Percentiles rank a stretch among this genome's conserved stretches.
Evolutionary conservation across 2,888 invertebrate species (phyloP).

Genomic region (Agriotes lineatus): DNA sequence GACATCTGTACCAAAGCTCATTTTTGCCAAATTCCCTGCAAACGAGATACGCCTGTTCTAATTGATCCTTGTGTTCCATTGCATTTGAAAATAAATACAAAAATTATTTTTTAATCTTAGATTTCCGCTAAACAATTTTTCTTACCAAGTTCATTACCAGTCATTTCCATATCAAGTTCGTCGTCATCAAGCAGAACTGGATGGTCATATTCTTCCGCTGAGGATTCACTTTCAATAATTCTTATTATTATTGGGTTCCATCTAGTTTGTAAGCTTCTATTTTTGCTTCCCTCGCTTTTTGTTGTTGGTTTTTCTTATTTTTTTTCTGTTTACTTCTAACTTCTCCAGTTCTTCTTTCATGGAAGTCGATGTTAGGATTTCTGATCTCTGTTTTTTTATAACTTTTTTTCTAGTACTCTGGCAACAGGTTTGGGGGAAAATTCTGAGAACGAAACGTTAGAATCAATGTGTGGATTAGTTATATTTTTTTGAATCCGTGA

Average conservation of each 20-base stretch:
- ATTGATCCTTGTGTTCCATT: no score
- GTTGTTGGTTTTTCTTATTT: background rate
- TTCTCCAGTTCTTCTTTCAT: background rate
- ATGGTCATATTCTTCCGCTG: no score
- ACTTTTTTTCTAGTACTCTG: background rate
- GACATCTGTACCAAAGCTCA: no score
- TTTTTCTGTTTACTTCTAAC: background rate
- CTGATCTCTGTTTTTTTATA: background rate
- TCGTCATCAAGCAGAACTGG: background rate
- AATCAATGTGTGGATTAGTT: background rate
- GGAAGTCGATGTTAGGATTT: no score
- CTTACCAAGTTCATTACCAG: background rate
- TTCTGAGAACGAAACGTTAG: slow-evolving; percentile 1
- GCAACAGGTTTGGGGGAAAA: background rate
- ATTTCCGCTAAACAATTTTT: background rate
- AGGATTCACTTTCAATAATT: no score
- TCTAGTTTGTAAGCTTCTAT: background rate
- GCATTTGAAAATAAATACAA: no score
- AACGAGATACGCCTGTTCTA: no score
- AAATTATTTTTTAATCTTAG: no score
- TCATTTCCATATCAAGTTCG: no score
- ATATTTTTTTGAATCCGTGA: background rate
- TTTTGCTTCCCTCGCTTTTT: background rate
- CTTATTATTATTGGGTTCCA: background rate
- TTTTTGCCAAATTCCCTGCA: no score